Base-by-base conservation (phyloP, 2,113 vertebrate genomes). In the Petrocephalus microphthalmus region DNA sequence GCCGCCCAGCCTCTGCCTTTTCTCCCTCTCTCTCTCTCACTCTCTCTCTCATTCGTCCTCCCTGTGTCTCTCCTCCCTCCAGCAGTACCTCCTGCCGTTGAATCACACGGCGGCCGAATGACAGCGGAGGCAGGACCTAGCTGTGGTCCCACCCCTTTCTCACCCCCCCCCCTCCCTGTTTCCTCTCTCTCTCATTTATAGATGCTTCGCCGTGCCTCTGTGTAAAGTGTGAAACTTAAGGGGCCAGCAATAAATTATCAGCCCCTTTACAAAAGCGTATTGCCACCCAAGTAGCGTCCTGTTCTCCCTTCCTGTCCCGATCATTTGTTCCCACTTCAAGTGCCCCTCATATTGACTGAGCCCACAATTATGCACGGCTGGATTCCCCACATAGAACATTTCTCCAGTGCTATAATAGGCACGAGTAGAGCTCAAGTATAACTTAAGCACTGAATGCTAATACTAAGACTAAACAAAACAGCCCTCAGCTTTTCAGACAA, bases 91-190 rank as follows among this genome's bases (percentile, higher is more conserved):
- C 94, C 92, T 87, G 93, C 92, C 91, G 86, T 88, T 90, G 91
- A 88, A 92, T 91, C 90, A 74, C 92, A 90, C 94, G 90, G 93
- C 92, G 94, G 94, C 91, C 91, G 90, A 95, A 94, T 95, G 95
- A 94, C 94, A 95, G 91, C 89, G 92, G 93, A 93, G 93, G 92
- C 91, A 93, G 60, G 93, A 92, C 89, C 87, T 93, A 93, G 91
- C 89, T 89, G 91, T 91, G 87, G 82, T 91, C 89, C 87, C 91
- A 87, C 90, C 86, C 89, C 90, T 13, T 92, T 88, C 20, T 87
- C 47, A 86, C 87, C 54, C 89, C 81, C 47, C 25, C n/a, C 42
- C 42, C 42, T 90, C 52, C 71, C 90, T 88, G 81, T 88, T 90
- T 84, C 88, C 90, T 57, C 87, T 83, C 86, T 15, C 87, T 52